These are phyloP conservation scores for Tenodera sinensis DNA, from an alignment of 2,888 invertebrate species.

Conservation along the genomic window DNA sequence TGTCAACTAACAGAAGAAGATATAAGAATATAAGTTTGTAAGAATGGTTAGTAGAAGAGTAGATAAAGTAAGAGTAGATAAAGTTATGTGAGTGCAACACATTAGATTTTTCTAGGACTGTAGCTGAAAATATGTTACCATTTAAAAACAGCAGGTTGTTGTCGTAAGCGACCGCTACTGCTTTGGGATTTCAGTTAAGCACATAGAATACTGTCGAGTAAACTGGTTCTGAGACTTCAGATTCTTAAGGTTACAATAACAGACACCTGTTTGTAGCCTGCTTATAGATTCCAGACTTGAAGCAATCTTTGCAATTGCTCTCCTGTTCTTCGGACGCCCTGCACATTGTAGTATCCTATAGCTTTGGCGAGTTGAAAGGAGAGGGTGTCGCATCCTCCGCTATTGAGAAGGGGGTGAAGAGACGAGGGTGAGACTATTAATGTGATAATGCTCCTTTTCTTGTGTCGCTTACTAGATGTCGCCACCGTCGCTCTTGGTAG, in stretches of 20 bases:
- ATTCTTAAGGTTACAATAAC: not conserved
- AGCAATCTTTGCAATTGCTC: not conserved
- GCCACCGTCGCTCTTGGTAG: not conserved
- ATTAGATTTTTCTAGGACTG: too few relatives aligned
- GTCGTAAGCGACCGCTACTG: too few relatives aligned
- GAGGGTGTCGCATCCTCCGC: not conserved
- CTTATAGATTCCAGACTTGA: not conserved
- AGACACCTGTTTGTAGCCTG: not conserved
- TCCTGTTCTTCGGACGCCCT: not conserved
- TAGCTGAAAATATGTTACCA: too few relatives aligned
- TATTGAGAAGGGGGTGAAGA: not conserved
- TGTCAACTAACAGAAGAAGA: too few relatives aligned
- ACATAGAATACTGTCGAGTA: not conserved
- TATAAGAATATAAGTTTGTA: too few relatives aligned
- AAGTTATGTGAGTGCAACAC: too few relatives aligned
- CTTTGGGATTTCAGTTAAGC: too few relatives aligned
- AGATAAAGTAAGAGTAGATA: too few relatives aligned
- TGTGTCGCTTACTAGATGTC: not conserved
- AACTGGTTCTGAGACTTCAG: not conserved
- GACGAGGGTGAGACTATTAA: not conserved
- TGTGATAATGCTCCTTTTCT: not conserved
- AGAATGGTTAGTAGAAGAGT: too few relatives aligned
- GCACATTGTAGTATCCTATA: not conserved
- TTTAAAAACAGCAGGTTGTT: too few relatives aligned
- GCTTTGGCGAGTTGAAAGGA: not conserved